Percentiles rank a stretch among this genome's conserved stretches.
Evolutionary conservation across 2,888 invertebrate species (phyloP).

Genomic region (Anthophora plumipes): DNA sequence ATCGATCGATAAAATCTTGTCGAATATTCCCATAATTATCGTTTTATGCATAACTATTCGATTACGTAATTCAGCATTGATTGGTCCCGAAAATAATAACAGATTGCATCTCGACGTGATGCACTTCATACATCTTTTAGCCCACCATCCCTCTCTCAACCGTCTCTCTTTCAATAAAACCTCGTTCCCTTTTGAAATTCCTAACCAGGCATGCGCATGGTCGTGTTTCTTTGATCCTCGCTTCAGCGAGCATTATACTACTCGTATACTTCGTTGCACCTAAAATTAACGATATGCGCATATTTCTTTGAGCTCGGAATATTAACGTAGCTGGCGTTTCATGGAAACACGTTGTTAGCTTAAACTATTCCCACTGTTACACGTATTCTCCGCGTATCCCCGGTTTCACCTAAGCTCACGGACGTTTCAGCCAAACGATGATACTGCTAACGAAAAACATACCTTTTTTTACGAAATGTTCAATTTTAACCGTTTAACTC

Average conservation of each 20-base stretch:
- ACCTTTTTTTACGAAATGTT: conserved; percentile 3
- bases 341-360: conserved; percentile 34
- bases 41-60: conserved; percentile 13
- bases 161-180: conserved; percentile 54
- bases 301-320: conserved; percentile 56
- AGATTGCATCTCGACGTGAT: conserved; percentile 5
- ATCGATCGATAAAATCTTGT: conserved; percentile 4
- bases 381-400: background rate
- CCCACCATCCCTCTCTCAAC: background rate
- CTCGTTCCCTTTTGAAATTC: conserved; percentile 60
- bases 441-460: conserved; percentile 10
- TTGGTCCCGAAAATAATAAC: conserved; percentile 35
- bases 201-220: conserved; percentile 41
- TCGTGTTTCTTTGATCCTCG: conserved; percentile 60
- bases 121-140: conserved; percentile 6
- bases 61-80: conserved; percentile 8
- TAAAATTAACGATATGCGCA: conserved; percentile 63
- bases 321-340: conserved; percentile 56
- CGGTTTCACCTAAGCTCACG: background rate
- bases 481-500: no score
- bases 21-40: background rate
- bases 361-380: conserved; percentile 47
- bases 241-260: conserved; percentile 61
- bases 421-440: background rate
- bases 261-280: conserved; percentile 58